phyloP scores from a whole-genome alignment of 2,113 vertebrate species.

The Genyomyrus donnyi region DNA sequence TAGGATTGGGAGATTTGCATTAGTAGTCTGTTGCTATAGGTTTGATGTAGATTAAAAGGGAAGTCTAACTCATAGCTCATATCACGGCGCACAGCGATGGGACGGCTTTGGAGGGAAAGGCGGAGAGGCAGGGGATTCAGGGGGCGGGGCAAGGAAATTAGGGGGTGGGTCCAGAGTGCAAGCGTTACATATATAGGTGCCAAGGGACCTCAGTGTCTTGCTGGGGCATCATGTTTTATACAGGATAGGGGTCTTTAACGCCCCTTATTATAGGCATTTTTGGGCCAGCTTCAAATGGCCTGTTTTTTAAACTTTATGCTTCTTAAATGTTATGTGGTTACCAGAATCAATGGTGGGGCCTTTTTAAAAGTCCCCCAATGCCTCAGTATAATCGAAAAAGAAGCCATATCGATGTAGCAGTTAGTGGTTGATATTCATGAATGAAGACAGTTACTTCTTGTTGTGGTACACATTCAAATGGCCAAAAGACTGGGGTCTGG shows the following conservation, averaged over 20 bases:
- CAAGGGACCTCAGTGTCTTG: background rate
- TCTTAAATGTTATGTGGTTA: background rate
- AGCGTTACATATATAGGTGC: constrained; percentile 17
- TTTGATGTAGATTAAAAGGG: background rate
- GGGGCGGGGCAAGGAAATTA: constrained; percentile 9
- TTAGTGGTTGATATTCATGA: background rate
- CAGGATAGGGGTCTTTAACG: background rate
- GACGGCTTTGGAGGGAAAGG: constrained; percentile 32
- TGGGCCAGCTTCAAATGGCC: background rate
- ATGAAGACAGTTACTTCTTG: background rate
- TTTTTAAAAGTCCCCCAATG: background rate
- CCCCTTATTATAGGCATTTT: background rate
- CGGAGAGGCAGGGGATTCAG: constrained; percentile 5
- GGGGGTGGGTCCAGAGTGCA: constrained; percentile 7
- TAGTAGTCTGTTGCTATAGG: background rate
- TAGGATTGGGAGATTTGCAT: background rate
- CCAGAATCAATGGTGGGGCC: background rate
- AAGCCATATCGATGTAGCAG: background rate
- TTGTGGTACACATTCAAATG: background rate
- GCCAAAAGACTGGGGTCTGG: background rate
- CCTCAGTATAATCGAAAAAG: background rate
- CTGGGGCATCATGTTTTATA: constrained; percentile 9
- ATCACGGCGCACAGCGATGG: no score
- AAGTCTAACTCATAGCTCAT: background rate
- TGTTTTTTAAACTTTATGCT: background rate